Evolutionary conservation across 2,797 vertebrate genomes (phyloP).

Genomic region (Acanthornis magna): DNA sequence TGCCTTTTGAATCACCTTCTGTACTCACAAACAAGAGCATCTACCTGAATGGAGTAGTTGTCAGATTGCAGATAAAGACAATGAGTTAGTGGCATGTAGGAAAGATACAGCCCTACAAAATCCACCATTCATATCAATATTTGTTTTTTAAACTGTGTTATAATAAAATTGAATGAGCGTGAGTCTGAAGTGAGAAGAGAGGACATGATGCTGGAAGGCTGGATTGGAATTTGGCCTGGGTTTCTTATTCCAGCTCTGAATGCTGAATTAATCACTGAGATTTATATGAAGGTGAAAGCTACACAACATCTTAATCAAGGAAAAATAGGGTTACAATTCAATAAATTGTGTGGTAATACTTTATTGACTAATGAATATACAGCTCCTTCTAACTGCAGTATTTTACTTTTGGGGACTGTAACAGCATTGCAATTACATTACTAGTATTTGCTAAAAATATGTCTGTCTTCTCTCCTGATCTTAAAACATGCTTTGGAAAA

Average conservation of each 20-base stretch:
- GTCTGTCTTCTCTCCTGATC: constrained; percentile 26
- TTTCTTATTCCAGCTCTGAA: constrained; percentile 20
- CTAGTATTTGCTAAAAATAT: constrained; percentile 45
- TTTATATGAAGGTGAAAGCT: constrained; percentile 54
- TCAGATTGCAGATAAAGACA: neutral
- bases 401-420: constrained; percentile 51
- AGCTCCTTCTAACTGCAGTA: constrained; percentile 39
- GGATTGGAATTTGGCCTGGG: constrained; percentile 45
- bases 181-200: neutral
- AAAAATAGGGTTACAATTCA: constrained; percentile 65
- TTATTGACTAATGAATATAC: constrained; percentile 66
- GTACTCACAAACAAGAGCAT: neutral
- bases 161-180: neutral
- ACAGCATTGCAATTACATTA: constrained; percentile 34
- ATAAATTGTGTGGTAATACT: constrained; percentile 48
- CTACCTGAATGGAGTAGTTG: neutral
- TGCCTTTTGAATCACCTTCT: constrained; percentile 3
- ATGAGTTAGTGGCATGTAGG: neutral
- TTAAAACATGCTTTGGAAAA: constrained; percentile 18
- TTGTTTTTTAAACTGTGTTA: neutral
- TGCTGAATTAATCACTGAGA: constrained; percentile 67
- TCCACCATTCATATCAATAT: neutral
- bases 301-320: constrained; percentile 39
- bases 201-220: neutral
- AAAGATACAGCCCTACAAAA: neutral